A percentile compares a stretch with the other conserved stretches of the same genome.
Conservation (phyloP, 30 jellyfish, hydroid and myxozoan genomes). For the Hydractinia echinata region DNA sequence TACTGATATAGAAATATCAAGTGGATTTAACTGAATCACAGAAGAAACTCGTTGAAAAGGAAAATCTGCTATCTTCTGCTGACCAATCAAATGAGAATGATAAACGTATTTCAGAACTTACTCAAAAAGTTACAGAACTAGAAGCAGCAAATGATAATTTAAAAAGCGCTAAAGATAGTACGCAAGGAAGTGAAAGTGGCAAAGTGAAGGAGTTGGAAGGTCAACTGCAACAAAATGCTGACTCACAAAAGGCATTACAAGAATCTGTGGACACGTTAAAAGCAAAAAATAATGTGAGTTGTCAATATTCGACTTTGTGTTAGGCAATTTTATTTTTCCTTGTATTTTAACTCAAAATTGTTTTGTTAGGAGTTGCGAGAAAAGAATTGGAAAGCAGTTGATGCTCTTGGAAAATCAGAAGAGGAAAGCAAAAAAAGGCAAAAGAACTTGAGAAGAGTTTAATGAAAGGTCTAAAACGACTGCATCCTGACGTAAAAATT, state of each 20-base stretch:
- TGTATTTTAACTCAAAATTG: neutral
- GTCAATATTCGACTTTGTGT: neutral
- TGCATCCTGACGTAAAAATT: conserved; percentile 39
- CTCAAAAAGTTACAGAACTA: neutral
- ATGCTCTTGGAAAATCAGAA: conserved; percentile 86
- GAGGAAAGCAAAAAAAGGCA: conserved; percentile 49
- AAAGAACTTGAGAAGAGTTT: conserved; percentile 45
- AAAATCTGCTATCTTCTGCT: neutral
- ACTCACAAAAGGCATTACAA: conserved; percentile 50
- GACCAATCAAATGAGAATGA: neutral
- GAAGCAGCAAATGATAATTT: neutral
- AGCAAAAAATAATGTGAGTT: conserved; percentile 75
- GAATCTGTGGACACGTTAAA: conserved; percentile 57
- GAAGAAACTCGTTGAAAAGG: neutral
- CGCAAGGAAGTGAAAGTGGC: neutral
- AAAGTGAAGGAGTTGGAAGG: conserved; percentile 18
- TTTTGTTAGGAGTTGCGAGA: conserved; percentile 81
- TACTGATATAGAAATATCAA: conserved; percentile 16
- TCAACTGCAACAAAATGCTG: conserved; percentile 42
- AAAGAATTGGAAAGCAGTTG: conserved; percentile 99
- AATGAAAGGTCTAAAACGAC: conserved; percentile 42
- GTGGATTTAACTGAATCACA: conserved; percentile 21
- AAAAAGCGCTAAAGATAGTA: neutral
- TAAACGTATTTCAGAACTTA: neutral
- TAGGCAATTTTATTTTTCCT: neutral